Evolutionary conservation across 2,888 invertebrate species (phyloP), one percentile per base, ranked within the genome.

Genomic region (Drosophila nr. perissopoda): DNA sequence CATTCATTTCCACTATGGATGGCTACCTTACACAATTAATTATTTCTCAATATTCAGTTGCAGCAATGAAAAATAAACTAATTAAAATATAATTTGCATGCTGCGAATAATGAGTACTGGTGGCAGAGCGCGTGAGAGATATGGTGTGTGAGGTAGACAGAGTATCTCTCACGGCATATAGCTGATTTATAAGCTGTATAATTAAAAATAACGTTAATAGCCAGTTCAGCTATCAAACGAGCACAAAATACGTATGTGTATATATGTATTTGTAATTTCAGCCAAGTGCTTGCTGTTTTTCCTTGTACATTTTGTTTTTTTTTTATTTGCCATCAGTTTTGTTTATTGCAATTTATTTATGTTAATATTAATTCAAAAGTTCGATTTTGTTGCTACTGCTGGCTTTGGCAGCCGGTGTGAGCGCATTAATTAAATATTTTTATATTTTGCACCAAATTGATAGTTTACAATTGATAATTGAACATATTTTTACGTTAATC

Each of bases 31-130:
- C 31, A 49, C 56, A 68, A 34, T 67, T 57, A 68, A 68, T 68
- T 68, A 57, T 40, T 21, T 29, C 34, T 31, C 31, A n/a, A 29
- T 29, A 38, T 33, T n/a, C 25, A 54, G 25, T 46, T 57, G 27
- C 42, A 54, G 49, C 71, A 70, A 65, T 79, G 74, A 82, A 88
- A 88, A 84, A 86, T 82, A 81, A 88, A 91, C 90, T 90, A 90
- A 90, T 91, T 91, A 89, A 91, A 91, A 86, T 76, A 81, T 78
- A 81, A 91, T 91, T 86, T 89, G 77, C 83, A 84, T 82, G 54
- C 68, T 66, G 65, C 70, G 66, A 57, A 70, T 66, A 42, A 68
- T 59, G 61, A 42, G n/a, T 13, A 10, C 11, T 5, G 29, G 25
- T 27, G 0, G 13, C n/a, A 48, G 25, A 16, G 25, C 18, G 4